A percentile compares a stretch with the other conserved stretches of the same genome.
Conservation (phyloP, 2,888 invertebrate species). For the Antitype chi region DNA sequence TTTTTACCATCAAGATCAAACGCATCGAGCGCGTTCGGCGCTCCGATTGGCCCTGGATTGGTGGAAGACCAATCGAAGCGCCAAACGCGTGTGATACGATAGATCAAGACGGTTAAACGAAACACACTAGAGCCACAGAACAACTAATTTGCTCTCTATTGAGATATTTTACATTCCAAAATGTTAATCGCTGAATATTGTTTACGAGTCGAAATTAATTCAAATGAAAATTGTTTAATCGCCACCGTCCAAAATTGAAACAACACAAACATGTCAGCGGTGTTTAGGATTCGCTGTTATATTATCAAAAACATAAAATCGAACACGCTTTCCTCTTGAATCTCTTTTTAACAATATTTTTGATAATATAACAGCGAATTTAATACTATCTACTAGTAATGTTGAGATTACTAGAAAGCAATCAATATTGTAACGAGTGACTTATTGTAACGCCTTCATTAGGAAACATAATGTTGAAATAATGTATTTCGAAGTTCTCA, state of each 20-base stretch:
- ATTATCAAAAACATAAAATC: slow-evolving; percentile 36
- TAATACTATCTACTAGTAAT: slow-evolving; percentile 44
- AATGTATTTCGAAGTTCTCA: slow-evolving; percentile 64
- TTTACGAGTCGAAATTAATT: slow-evolving; percentile 38
- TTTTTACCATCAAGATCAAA: too few relatives aligned
- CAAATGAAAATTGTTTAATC: slow-evolving; percentile 39
- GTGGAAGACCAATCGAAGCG: too few relatives aligned
- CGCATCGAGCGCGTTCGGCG: too few relatives aligned
- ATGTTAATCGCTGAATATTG: slow-evolving; percentile 50
- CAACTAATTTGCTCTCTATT: slow-evolving; percentile 58
- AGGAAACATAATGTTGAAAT: slow-evolving; percentile 63
- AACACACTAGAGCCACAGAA: background rate
- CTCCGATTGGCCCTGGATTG: too few relatives aligned
- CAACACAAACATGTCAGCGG: slow-evolving; percentile 45
- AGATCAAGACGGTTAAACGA: too few relatives aligned
- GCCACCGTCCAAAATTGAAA: slow-evolving; percentile 63
- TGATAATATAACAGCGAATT: slow-evolving; percentile 41
- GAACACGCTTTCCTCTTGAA: slow-evolving; percentile 38
- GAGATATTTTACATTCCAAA: slow-evolving; percentile 66
- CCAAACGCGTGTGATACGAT: too few relatives aligned
- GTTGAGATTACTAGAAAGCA: slow-evolving; percentile 52
- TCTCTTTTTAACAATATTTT: slow-evolving; percentile 43
- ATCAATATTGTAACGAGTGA: slow-evolving; percentile 72
- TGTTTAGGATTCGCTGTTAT: slow-evolving; percentile 41
- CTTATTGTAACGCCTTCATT: slow-evolving; percentile 74